A percentile compares a stretch with the other conserved stretches of the same genome.
phyloP scores from a whole-genome alignment of 2,113 vertebrate species.

The Formicarius rufipectus region DNA sequence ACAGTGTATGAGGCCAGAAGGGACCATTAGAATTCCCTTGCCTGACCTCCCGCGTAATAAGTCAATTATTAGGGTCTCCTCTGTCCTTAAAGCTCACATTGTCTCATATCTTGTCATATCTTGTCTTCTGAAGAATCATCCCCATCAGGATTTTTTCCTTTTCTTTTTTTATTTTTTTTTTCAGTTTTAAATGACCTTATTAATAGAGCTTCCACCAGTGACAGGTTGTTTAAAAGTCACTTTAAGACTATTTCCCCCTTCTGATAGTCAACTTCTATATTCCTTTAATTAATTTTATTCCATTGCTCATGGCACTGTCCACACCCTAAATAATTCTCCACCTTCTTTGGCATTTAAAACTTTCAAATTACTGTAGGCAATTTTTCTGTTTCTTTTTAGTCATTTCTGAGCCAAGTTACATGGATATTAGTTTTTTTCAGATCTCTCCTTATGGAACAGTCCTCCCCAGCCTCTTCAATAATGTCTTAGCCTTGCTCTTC shows the following conservation, averaged over 20 bases:
- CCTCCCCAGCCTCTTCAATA: background rate
- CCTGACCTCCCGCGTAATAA: background rate
- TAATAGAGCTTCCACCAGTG: slow-evolving; percentile 41
- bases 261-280: background rate
- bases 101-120: background rate
- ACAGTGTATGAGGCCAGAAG: background rate
- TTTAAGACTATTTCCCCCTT: background rate
- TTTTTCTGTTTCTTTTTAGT: slow-evolving; percentile 9
- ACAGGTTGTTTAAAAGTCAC: slow-evolving; percentile 23
- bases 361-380: slow-evolving; percentile 5
- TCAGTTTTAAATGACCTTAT: slow-evolving; percentile 55
- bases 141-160: slow-evolving; percentile 42
- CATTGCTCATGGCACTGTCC: slow-evolving; percentile 21
- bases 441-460: background rate
- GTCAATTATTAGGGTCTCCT: slow-evolving; percentile 23
- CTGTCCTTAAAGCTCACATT: background rate
- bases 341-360: slow-evolving; percentile 37
- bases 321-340: slow-evolving; percentile 60
- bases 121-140: slow-evolving; percentile 55
- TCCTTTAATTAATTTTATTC: slow-evolving; percentile 45
- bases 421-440: slow-evolving; percentile 1
- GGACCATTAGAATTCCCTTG: background rate
- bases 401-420: background rate
- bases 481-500: background rate
- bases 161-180: background rate